Conservation (phyloP, 2,888 invertebrate species). For the Volucella inanis region DNA sequence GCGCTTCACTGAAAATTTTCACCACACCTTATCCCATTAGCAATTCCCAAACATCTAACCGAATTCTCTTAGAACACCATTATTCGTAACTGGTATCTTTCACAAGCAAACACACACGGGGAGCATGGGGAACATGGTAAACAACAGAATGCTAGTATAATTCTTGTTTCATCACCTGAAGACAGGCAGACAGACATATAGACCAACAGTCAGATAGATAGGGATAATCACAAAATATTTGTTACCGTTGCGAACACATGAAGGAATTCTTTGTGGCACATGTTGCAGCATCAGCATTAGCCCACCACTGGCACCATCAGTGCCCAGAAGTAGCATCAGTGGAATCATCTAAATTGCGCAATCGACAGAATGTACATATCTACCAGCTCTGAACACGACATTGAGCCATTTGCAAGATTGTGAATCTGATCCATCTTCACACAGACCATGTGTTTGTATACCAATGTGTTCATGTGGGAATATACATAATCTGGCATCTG, state of each 20-base stretch:
- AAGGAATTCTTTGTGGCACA: constrained; percentile 66
- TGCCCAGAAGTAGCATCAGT: too few relatives aligned
- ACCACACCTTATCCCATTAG: constrained; percentile 67
- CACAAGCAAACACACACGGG: constrained; percentile 9
- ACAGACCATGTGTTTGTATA: constrained; percentile 25
- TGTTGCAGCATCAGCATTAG: constrained; percentile 46
- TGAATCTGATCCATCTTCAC: constrained; percentile 7
- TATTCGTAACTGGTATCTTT: constrained; percentile 16
- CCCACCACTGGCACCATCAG: too few relatives aligned
- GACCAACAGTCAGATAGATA: constrained; percentile 19
- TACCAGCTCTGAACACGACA: constrained; percentile 62
- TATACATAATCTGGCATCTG: constrained; percentile 27
- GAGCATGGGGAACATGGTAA: constrained; percentile 9
- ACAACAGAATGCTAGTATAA: background rate
- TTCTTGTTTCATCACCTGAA: constrained; percentile 43
- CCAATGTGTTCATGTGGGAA: constrained; percentile 40
- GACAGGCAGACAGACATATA: constrained; percentile 25
- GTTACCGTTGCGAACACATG: constrained; percentile 60
- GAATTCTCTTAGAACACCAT: constrained; percentile 39
- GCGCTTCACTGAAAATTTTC: constrained; percentile 44
- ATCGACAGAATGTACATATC: constrained; percentile 65
- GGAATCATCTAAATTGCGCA: constrained; percentile 47
- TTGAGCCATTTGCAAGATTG: constrained; percentile 27
- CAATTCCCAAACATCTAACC: constrained; percentile 44
- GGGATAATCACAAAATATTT: constrained; percentile 19